Evolutionary conservation across 2,888 invertebrate species (phyloP).

Genomic region (Phrixothrix hirtus): DNA sequence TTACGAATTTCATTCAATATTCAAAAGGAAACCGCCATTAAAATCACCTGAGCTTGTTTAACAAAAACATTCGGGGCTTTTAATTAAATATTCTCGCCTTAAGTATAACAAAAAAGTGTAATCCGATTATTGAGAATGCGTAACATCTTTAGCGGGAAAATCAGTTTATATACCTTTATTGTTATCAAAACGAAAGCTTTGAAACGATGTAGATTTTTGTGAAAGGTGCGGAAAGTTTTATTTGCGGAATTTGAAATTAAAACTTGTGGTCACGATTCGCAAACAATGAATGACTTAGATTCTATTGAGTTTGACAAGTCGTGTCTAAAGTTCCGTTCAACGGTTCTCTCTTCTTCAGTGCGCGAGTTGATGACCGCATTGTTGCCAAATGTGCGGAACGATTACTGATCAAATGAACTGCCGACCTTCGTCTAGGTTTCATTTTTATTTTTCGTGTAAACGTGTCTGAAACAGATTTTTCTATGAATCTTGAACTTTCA

Average conservation of each 20-base stretch:
- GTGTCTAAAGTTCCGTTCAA: constrained; percentile 24
- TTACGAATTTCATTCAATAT: constrained; percentile 38
- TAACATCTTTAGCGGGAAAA: constrained; percentile 6
- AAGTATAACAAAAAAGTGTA: constrained; percentile 15
- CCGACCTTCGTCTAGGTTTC: constrained; percentile 16
- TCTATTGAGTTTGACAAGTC: constrained; percentile 29
- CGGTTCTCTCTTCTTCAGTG: constrained; percentile 28
- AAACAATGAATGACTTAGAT: constrained; percentile 28
- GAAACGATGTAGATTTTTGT: constrained; percentile 11
- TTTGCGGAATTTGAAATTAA: constrained; percentile 29
- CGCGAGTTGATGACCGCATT: constrained; percentile 39
- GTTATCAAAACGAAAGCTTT: constrained; percentile 12
- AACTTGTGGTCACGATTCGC: constrained; percentile 26
- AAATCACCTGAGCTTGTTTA: constrained; percentile 38
- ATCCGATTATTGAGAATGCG: constrained; percentile 21
- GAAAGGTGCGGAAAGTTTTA: constrained; percentile 22
- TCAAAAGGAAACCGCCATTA: constrained; percentile 38
- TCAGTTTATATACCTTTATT: constrained; percentile 16
- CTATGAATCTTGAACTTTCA: not conserved
- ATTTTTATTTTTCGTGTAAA: constrained; percentile 13
- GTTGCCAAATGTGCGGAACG: constrained; percentile 37
- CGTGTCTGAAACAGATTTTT: constrained; percentile 18
- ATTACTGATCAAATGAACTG: constrained; percentile 33
- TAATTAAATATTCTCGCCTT: constrained; percentile 21
- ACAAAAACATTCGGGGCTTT: constrained; percentile 32